A percentile compares a stretch with the other conserved stretches of the same genome.
Evolutionary conservation across 2,888 invertebrate genomes (phyloP).

Genomic region (Lapara coniferarum): DNA sequence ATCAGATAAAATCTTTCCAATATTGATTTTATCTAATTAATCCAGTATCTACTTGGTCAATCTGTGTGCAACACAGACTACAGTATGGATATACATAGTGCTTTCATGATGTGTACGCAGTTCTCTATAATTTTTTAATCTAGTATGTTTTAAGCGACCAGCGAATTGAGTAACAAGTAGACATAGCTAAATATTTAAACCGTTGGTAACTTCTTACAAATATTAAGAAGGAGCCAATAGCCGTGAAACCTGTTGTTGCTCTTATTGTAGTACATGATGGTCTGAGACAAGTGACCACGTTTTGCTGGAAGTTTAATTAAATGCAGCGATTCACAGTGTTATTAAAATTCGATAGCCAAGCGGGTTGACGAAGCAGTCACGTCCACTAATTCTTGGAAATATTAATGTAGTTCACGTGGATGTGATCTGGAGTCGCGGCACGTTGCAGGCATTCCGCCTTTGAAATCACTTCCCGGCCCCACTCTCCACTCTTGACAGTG

Average conservation of each 20-base stretch:
- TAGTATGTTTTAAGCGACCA: no score
- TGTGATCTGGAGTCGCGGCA: constrained; percentile 67
- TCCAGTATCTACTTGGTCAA: no score
- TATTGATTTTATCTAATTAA: no score
- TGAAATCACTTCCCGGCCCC: constrained; percentile 79
- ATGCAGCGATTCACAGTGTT: constrained; percentile 28
- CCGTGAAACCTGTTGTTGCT: neutral
- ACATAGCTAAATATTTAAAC: no score
- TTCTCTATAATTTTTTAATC: no score
- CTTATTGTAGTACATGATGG: neutral
- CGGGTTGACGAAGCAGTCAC: constrained; percentile 56
- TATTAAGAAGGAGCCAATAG: neutral
- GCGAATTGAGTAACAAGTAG: no score
- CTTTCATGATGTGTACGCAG: no score
- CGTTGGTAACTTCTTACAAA: neutral
- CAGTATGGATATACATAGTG: no score
- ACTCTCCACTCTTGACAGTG: constrained; percentile 71
- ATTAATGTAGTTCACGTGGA: constrained; percentile 71
- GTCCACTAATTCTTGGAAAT: constrained; percentile 71
- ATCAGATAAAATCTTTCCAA: no score
- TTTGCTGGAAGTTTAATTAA: constrained; percentile 33
- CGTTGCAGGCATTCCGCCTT: constrained; percentile 76
- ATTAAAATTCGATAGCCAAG: constrained; percentile 47
- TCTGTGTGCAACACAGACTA: no score
- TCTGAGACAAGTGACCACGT: neutral